Evolutionary conservation across 1,140 invertebrate genomes (phyloP).

Genomic region (Pseudobourletiella spinata): DNA sequence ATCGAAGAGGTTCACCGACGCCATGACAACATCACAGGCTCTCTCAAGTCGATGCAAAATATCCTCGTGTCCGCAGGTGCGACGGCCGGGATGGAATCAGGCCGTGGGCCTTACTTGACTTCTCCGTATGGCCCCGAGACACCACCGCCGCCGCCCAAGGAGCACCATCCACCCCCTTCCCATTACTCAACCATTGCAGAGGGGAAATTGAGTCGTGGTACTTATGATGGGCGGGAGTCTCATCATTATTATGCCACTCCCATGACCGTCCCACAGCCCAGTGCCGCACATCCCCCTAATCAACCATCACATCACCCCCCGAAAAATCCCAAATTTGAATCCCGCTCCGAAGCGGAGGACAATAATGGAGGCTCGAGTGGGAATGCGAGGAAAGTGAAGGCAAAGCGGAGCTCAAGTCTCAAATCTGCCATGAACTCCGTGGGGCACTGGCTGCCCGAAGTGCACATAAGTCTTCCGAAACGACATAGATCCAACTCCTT

Average conservation of each 20-base stretch:
- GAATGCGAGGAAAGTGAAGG: slow-evolving; percentile 57
- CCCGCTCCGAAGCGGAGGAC: not conserved
- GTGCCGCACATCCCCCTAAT: not conserved
- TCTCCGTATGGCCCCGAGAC: not conserved
- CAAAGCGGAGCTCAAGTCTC: slow-evolving; percentile 57
- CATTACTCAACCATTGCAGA: slow-evolving; percentile 8
- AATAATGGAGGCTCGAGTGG: not conserved
- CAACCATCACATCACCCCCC: not conserved
- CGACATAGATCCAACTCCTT: slow-evolving; percentile 70
- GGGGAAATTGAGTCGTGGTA: not conserved
- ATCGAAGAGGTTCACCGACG: slow-evolving; percentile 17
- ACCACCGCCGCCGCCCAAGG: not conserved
- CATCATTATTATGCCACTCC: slow-evolving; percentile 6
- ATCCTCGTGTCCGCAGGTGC: slow-evolving; percentile 32
- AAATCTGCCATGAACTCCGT: slow-evolving; percentile 71
- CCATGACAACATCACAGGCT: slow-evolving; percentile 30
- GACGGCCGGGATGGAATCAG: slow-evolving; percentile 7
- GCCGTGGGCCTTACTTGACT: not conserved
- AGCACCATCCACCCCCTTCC: not conserved
- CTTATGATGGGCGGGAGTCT: slow-evolving; percentile 9
- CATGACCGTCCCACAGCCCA: not conserved
- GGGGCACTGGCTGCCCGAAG: slow-evolving; percentile 66
- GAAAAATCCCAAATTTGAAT: not conserved
- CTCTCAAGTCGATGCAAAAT: slow-evolving; percentile 33
- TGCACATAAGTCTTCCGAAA: slow-evolving; percentile 53